phyloP scores from a whole-genome alignment of 2,797 vertebrate genomes.

The Melanogrammus aeglefinus region DNA sequence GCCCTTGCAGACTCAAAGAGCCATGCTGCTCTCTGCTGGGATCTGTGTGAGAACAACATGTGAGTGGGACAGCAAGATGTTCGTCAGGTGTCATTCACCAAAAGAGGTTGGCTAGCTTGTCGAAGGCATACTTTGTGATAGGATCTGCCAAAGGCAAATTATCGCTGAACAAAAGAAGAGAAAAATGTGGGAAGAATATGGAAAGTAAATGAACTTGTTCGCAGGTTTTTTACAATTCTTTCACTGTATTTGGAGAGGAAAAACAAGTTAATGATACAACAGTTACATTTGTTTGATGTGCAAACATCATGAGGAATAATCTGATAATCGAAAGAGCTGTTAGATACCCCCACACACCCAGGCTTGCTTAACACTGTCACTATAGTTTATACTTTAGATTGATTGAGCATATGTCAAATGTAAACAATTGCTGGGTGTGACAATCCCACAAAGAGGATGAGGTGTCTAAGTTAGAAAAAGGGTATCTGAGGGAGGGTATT shows the following conservation, averaged over 20 bases:
- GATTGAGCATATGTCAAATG: not conserved
- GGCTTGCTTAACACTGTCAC: not conserved
- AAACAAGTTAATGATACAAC: not conserved
- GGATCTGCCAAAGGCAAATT: not conserved
- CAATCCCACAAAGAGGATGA: not conserved
- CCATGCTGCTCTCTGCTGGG: constrained; percentile 4
- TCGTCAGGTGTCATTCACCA: not conserved
- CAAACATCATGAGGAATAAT: not conserved
- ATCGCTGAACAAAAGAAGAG: not conserved
- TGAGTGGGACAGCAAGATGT: not conserved
- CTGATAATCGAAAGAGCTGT: not conserved
- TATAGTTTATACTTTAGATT: not conserved
- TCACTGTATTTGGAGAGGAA: not conserved
- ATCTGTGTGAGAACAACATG: not conserved
- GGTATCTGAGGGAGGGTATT: too few species aligned
- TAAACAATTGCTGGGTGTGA: not conserved
- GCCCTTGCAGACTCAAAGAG: not conserved
- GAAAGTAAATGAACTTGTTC: not conserved
- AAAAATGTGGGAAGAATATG: not conserved
- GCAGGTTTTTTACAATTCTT: not conserved
- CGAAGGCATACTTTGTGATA: not conserved
- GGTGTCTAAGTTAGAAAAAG: not conserved
- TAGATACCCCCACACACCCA: not conserved
- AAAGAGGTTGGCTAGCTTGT: not conserved
- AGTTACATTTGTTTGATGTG: not conserved